These are phyloP conservation scores for Acrobeloides nanus DNA, from an alignment of 2,888 invertebrate species.

Conservation along the genomic window DNA sequence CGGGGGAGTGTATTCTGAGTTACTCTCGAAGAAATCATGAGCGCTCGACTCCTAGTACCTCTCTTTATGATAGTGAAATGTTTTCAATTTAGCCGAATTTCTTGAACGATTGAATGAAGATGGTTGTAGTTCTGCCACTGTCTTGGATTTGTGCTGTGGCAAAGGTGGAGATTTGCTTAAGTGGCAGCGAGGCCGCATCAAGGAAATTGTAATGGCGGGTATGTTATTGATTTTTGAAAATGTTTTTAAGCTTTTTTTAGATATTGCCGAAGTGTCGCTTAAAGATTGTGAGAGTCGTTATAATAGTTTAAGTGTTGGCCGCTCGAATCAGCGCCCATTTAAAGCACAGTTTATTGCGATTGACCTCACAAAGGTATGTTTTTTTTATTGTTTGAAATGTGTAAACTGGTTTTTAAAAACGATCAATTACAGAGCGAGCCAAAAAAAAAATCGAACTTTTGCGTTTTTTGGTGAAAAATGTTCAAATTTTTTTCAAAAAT, in stretches of 20 bases:
- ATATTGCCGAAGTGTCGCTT: constrained; percentile 85
- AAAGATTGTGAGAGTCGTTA: constrained; percentile 81
- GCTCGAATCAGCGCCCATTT: constrained; percentile 59
- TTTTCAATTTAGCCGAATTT: constrained; percentile 19
- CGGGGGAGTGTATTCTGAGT: too few relatives aligned
- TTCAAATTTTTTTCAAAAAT: too few relatives aligned
- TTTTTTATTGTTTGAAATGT: constrained; percentile 6
- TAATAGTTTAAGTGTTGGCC: constrained; percentile 66
- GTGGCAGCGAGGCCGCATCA: constrained; percentile 60
- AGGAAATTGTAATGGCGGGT: constrained; percentile 49
- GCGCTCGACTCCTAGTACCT: too few relatives aligned
- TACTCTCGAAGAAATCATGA: background rate
- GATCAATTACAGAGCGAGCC: too few relatives aligned
- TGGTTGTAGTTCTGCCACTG: constrained; percentile 50
- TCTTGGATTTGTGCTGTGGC: constrained; percentile 90
- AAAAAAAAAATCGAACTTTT: too few relatives aligned
- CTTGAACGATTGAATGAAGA: constrained; percentile 22
- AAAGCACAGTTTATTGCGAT: constrained; percentile 81
- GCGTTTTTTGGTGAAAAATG: too few relatives aligned
- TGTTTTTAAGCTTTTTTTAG: constrained; percentile 42
- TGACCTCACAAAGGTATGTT: constrained; percentile 72
- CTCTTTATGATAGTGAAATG: too few relatives aligned
- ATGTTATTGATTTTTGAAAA: constrained; percentile 6
- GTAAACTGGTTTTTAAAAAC: too few relatives aligned
- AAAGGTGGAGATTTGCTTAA: constrained; percentile 98